These are phyloP conservation scores for Pteropus rufus DNA, from an alignment of 2,797 vertebrate species.

Conservation along the genomic window DNA sequence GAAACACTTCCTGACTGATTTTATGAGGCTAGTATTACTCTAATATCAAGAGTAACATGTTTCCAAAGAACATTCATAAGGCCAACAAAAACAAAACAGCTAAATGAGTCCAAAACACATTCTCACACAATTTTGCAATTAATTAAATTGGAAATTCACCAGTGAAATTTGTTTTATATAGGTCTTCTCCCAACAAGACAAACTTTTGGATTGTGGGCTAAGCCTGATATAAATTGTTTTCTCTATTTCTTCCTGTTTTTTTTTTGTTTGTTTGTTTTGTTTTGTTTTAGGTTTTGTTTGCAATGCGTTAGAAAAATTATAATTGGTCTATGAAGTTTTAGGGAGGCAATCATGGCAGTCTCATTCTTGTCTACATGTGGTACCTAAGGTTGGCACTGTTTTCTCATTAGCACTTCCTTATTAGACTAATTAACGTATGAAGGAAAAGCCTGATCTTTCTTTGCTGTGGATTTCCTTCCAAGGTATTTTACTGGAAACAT, in stretches of 20 bases:
- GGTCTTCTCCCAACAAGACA: neutral
- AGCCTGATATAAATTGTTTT: neutral
- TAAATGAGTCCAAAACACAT: neutral
- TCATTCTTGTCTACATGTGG: conserved; percentile 33
- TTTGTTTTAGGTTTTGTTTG: neutral
- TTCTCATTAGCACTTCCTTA: conserved; percentile 58
- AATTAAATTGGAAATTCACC: neutral
- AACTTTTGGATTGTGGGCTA: neutral
- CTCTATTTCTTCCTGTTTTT: no score
- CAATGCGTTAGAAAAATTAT: neutral
- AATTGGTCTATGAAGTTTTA: neutral
- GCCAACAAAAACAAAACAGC: neutral
- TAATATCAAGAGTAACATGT: neutral
- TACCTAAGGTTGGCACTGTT: neutral
- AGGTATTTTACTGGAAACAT: conserved; percentile 19
- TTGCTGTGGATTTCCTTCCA: neutral
- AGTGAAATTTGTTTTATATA: neutral
- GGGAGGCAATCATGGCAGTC: neutral
- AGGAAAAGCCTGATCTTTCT: conserved; percentile 38
- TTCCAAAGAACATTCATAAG: neutral
- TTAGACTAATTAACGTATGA: conserved; percentile 59
- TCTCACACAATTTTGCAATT: neutral
- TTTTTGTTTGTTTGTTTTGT: neutral
- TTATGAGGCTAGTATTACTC: neutral
- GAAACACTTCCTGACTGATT: neutral